Percentiles rank a stretch among this genome's conserved stretches.
Conservation (phyloP, 2,888 invertebrate genomes). For the Agonopterix alstromeriana region DNA sequence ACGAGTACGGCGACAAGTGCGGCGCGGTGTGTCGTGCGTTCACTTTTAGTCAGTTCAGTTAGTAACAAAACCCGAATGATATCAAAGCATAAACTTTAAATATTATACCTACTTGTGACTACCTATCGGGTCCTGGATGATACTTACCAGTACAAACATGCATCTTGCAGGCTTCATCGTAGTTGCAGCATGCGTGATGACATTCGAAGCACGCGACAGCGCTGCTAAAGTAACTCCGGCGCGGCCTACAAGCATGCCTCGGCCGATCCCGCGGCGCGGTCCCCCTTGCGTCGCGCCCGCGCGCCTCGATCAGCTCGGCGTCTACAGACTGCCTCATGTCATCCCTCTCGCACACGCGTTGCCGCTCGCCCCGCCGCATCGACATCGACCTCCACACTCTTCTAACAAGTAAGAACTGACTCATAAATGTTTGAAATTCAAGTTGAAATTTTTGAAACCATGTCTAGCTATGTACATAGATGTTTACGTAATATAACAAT, state of each 20-base stretch:
- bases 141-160: too few relatives aligned
- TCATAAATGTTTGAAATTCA: too few relatives aligned
- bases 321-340: slow-evolving; percentile 79
- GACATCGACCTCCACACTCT: slow-evolving; percentile 52
- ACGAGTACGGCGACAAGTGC: too few relatives aligned
- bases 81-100: too few relatives aligned
- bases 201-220: slow-evolving; percentile 97
- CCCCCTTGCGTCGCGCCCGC: slow-evolving; percentile 64
- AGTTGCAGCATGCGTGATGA: slow-evolving; percentile 98
- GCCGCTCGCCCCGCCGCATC: slow-evolving; percentile 60
- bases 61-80: too few relatives aligned
- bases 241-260: slow-evolving; percentile 69
- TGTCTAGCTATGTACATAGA: too few relatives aligned
- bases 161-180: slow-evolving; percentile 89
- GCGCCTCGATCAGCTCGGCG: slow-evolving; percentile 81
- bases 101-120: too few relatives aligned
- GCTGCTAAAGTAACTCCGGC: slow-evolving; percentile 92
- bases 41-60: too few relatives aligned
- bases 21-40: too few relatives aligned
- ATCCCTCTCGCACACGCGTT: slow-evolving; percentile 58
- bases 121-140: too few relatives aligned
- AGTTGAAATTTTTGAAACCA: too few relatives aligned
- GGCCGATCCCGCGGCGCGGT: slow-evolving; percentile 68
- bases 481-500: too few relatives aligned
- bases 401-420: slow-evolving; percentile 43